Percentiles rank a stretch among this genome's conserved stretches.
These are phyloP conservation scores for Hylaeus volcanicus DNA, from an alignment of 1,140 invertebrate genomes.

Conservation along the genomic window DNA sequence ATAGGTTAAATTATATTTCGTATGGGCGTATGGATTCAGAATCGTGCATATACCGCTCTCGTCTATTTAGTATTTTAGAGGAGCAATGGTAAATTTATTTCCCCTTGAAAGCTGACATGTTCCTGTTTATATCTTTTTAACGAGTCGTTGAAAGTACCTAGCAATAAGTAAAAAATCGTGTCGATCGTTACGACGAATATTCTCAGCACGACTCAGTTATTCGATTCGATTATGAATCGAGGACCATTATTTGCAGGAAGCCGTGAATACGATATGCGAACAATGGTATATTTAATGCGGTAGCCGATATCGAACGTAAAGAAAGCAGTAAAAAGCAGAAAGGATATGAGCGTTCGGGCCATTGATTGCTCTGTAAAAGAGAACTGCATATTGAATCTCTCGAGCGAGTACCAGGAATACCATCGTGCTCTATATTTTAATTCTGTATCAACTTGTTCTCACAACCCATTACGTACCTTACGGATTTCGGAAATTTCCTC, in stretches of 20 bases:
- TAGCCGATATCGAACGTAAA: not conserved
- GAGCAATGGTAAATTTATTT: not conserved
- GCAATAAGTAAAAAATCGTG: not conserved
- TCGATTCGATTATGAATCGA: not conserved
- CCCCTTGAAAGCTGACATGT: not conserved
- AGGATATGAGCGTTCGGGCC: not conserved
- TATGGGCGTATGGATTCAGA: too few species aligned
- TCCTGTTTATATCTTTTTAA: too few species aligned
- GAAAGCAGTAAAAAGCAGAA: not conserved
- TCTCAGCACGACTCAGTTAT: not conserved
- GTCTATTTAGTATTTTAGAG: too few species aligned
- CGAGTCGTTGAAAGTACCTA: too few species aligned
- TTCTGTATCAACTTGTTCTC: not conserved
- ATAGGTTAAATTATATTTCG: too few species aligned
- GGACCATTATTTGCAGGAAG: too few species aligned
- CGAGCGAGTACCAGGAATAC: not conserved
- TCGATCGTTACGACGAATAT: not conserved
- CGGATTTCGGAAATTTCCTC: too few species aligned
- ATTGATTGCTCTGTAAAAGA: too few species aligned
- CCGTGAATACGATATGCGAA: not conserved
- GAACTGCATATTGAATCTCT: not conserved
- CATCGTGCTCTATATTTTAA: not conserved
- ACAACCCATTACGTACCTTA: too few species aligned
- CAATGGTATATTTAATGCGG: not conserved
- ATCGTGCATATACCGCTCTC: too few species aligned